phyloP scores from a whole-genome alignment of 2,888 invertebrate genomes.

The Napeogenes sylphis region DNA sequence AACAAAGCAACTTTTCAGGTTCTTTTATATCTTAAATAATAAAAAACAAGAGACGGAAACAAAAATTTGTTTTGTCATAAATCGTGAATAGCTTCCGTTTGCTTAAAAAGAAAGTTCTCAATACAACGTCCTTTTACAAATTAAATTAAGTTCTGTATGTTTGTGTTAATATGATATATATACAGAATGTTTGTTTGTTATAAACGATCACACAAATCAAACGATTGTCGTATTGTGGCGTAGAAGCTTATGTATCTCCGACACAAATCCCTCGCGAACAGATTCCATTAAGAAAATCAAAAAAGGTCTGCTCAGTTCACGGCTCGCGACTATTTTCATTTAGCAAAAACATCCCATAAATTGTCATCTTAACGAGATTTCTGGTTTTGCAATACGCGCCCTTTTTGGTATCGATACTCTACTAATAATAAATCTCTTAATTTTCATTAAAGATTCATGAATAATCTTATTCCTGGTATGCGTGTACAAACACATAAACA shows the following conservation, averaged over 20 bases:
- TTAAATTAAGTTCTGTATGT: conserved; percentile 8
- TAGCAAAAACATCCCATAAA: conserved; percentile 79
- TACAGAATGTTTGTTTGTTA: background rate
- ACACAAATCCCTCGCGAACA: conserved; percentile 74
- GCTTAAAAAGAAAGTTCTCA: conserved; percentile 69
- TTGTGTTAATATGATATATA: conserved; percentile 4
- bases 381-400: conserved; percentile 75
- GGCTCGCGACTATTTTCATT: conserved; percentile 75
- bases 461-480: background rate
- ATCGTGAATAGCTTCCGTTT: conserved; percentile 72
- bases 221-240: conserved; percentile 25
- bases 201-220: conserved; percentile 18
- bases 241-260: conserved; percentile 66
- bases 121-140: conserved; percentile 51
- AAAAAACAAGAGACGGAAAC: conserved; percentile 70
- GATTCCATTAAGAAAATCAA: conserved; percentile 78
- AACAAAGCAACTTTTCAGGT: conserved; percentile 71
- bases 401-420: conserved; percentile 47
- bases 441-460: no score
- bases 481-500: background rate
- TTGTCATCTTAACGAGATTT: conserved; percentile 78
- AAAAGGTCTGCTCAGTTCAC: conserved; percentile 73
- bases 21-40: conserved; percentile 62
- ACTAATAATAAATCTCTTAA: no score
- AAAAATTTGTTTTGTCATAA: conserved; percentile 76